Evolutionary conservation across 2,797 vertebrate genomes (phyloP).

Genomic region (Aldrovandia affinis): DNA sequence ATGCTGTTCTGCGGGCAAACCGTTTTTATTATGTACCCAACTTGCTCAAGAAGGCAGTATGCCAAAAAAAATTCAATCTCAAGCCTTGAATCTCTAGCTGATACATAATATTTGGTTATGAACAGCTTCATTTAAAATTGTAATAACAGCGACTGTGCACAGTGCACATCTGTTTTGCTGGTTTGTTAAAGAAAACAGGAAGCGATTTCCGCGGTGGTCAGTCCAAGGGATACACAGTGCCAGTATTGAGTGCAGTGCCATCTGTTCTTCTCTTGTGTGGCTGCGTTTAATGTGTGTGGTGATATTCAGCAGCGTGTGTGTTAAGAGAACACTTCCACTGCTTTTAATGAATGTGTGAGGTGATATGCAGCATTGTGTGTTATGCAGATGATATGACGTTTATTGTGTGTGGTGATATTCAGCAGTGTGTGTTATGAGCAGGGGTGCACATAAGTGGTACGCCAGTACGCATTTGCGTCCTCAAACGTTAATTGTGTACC

Average conservation of each 20-base stretch:
- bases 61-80: neutral
- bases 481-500: no score
- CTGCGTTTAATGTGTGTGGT: no score
- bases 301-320: no score
- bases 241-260: neutral
- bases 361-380: no score
- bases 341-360: no score
- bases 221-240: neutral
- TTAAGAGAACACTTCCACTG: no score
- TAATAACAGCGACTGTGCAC: neutral
- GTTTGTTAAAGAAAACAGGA: conserved; percentile 2
- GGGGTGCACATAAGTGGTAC: no score
- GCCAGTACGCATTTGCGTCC: no score
- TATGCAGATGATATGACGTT: no score
- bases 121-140: conserved; percentile 6
- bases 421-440: no score
- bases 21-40: neutral
- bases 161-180: neutral
- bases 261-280: neutral
- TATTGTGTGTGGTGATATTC: no score
- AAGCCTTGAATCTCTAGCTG: neutral
- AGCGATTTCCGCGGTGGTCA: neutral
- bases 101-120: neutral
- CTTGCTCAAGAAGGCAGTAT: neutral
- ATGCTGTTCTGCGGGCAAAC: neutral